phyloP scores from a whole-genome alignment of 1,140 invertebrate genomes.

The Penaeus chinensis region DNA sequence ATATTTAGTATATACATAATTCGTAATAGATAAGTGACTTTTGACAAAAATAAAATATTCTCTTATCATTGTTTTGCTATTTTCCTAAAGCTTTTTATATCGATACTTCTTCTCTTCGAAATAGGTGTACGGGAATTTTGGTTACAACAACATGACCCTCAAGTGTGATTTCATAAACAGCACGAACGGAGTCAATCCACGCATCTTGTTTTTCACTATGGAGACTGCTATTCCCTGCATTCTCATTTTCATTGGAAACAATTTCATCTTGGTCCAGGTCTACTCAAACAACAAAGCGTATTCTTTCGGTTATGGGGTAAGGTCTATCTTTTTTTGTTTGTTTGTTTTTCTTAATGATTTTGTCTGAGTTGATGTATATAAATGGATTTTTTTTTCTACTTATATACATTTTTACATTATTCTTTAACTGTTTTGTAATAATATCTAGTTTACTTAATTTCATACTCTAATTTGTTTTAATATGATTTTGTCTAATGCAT shows the following conservation, averaged over 20 bases:
- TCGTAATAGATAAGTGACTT: no score
- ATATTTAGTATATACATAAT: no score
- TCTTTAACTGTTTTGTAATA: no score
- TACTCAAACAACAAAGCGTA: slow-evolving; percentile 20
- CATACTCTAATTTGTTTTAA: neutral
- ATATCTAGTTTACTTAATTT: no score
- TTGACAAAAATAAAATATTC: neutral
- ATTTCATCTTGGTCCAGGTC: slow-evolving; percentile 57
- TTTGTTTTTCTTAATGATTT: no score
- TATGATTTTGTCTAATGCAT: neutral
- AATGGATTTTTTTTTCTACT: no score
- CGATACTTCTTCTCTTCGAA: neutral
- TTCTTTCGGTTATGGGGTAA: slow-evolving; percentile 18
- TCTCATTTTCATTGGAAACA: slow-evolving; percentile 60
- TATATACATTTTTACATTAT: no score
- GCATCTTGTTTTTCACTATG: slow-evolving; percentile 57
- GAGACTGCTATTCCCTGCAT: slow-evolving; percentile 59
- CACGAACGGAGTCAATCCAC: neutral
- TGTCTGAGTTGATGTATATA: no score
- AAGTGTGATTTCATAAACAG: slow-evolving; percentile 58
- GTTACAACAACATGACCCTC: slow-evolving; percentile 49
- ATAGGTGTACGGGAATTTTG: slow-evolving; percentile 41
- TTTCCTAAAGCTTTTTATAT: neutral
- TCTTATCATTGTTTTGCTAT: neutral
- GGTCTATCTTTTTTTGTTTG: neutral